Evolutionary conservation across 2,113 vertebrate genomes (phyloP).

Genomic region (Tinamus guttatus): DNA sequence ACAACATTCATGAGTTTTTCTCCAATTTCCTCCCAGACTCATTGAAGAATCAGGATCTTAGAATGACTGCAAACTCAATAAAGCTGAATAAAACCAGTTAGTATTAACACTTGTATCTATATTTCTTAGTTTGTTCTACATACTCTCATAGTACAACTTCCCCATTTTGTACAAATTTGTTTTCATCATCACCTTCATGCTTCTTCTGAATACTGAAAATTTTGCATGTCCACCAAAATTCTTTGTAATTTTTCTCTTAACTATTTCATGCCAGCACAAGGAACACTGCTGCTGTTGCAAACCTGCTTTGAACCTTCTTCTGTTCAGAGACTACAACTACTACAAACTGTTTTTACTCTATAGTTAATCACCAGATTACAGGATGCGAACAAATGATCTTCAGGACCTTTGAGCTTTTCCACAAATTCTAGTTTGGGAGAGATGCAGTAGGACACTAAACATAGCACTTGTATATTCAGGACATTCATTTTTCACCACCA

Average conservation of each 20-base stretch:
- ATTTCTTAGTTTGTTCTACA: not conserved
- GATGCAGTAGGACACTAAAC: not conserved
- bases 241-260: not conserved
- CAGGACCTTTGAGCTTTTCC: not conserved
- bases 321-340: not conserved
- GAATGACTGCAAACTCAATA: not conserved
- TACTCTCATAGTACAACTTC: accelerated
- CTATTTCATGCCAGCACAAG: not conserved
- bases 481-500: too few relatives aligned
- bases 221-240: not conserved
- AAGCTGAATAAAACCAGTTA: not conserved
- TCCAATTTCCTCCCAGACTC: not conserved
- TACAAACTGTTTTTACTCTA: not conserved
- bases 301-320: not conserved
- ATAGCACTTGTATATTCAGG: not conserved
- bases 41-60: not conserved
- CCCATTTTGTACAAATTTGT: not conserved
- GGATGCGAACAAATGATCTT: not conserved
- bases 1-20: accelerated
- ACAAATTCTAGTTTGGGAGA: not conserved
- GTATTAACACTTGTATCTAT: accelerated
- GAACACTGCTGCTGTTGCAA: accelerated
- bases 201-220: not conserved
- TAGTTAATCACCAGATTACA: not conserved
- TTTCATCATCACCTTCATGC: not conserved